Base-by-base conservation (phyloP, 2,888 invertebrate genomes). In the Drosophila robusta region DNA sequence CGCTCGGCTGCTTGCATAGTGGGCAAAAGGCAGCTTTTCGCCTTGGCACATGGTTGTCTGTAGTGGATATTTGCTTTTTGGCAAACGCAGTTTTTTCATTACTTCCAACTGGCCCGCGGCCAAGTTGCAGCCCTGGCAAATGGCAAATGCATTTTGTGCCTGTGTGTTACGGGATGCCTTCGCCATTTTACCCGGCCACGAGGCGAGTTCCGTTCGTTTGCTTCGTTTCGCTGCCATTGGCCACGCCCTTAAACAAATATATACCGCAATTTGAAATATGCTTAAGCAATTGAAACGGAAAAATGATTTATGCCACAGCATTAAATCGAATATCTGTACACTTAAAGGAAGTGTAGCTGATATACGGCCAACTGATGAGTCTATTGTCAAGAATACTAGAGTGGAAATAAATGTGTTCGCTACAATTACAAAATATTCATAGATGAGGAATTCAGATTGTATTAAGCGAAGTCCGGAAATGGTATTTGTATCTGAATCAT, bases 221-320 rank as follows among this genome's bases (percentile, higher is more conserved):
- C 34, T 49, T n/a, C 42, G 47, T 34, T 66, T 57, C 39, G 36
- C 39, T 60, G 68, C 50, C 74, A 64, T 61, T 80, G 69, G 68
- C 58, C 80, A 70, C 78, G 69, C 75, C 79, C 61, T 51, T 49
- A 55, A 70, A 66, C 54, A 73, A 71, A 71, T 63, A 55, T 72
- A 78, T 51, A 65, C 52, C 29, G 58, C 62, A 62, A 65, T 63
- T 76, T 87, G 75, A 78, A 72, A 81, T 77, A 86, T 79, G 87
- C 86, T 78, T 60, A 66, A 75, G 80, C 89, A 86, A 86, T 89
- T 87, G 85, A 86, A 89, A 85, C 70, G 65, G 77, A 78, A 78
- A 87, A 84, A 90, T 90, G 90, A 90, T 89, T 90, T 90, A 90
- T 90, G 79, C 71, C 73, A 73, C 77, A 78, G 83, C 86, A 90